These are phyloP conservation scores for Emydocephalus ijimae DNA, from an alignment of 2,113 vertebrate genomes.

Conservation along the genomic window DNA sequence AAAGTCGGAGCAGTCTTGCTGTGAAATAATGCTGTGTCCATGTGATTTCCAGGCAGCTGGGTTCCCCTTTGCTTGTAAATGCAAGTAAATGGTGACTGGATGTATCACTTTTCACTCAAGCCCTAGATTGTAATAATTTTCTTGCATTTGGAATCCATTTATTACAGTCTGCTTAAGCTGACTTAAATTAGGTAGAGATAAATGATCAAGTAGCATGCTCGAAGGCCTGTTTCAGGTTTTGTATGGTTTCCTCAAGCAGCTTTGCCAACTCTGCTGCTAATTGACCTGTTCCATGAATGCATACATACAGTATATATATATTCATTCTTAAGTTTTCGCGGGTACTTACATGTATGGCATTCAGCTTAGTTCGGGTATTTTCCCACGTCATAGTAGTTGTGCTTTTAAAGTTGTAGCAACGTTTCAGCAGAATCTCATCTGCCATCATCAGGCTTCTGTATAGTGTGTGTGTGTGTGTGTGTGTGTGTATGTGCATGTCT, in stretches of 20 bases:
- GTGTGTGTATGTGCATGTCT: too few species aligned
- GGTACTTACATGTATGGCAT: too few species aligned
- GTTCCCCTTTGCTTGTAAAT: background rate
- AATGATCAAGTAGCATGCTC: slow-evolving; percentile 37
- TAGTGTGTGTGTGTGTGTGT: too few species aligned
- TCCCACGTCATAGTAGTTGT: too few species aligned
- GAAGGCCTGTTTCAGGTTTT: slow-evolving; percentile 26
- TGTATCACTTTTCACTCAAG: background rate
- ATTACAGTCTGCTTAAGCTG: slow-evolving; percentile 21
- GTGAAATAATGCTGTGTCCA: background rate
- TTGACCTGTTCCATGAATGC: slow-evolving; percentile 14
- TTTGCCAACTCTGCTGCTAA: slow-evolving; percentile 26
- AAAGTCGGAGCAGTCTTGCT: background rate
- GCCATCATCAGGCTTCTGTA: too few species aligned
- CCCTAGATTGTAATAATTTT: background rate
- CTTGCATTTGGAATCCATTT: background rate
- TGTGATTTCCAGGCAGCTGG: background rate
- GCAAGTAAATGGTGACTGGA: background rate
- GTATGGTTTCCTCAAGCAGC: slow-evolving; percentile 7
- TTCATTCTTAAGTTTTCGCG: background rate
- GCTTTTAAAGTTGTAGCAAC: too few species aligned
- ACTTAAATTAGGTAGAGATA: slow-evolving; percentile 8
- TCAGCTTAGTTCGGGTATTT: too few species aligned
- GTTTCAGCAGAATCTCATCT: too few species aligned
- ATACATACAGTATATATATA: background rate